Evolutionary conservation across 1,140 invertebrate species (phyloP), one percentile per base, ranked within the genome.

Genomic region (Trichonephila inaurata): DNA sequence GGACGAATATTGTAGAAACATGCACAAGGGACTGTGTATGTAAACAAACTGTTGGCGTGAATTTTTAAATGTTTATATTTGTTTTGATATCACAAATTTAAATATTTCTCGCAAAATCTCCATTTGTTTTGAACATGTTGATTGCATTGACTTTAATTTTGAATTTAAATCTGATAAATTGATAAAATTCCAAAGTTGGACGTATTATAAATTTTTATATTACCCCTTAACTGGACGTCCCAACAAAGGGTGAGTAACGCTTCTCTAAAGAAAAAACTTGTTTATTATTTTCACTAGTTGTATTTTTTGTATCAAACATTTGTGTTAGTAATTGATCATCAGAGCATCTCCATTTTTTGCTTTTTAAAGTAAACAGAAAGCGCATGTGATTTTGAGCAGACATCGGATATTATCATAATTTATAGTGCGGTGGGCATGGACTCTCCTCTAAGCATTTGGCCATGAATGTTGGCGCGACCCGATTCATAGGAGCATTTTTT

Each of bases 391-490:
- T 93, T 88, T 89, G 86, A 62, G 64, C 60, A 62, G 85, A 69
- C 87, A 72, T 93, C 33, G 51, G 66, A 82, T 93, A 93, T 93
- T 93, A 93, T 93, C 92, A 93, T 93, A 93, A 93, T 93, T 93
- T 93, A 93, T 93, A 89, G 91, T 58, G 83, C 83, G 62, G 92
- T 93, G 92, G 92, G 92, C 92, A 92, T 86, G 69, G 85, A 93
- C 92, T 93, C 77, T 44, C 21, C n/a, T 51, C 66, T 93, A 51
- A 81, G 92, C 69, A 82, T 89, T 88, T 93, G 81, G 92, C 92
- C 92, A 88, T 93, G 92, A 89, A 89, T 21, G 86, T 33, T 89
- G 40, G 86, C 66, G 69, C 33, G 69, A 89, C 44, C 21, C 60
- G 40, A 82, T 62, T n/a, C 72, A 51, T 51, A 28, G 19, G 21